Conservation (phyloP, 2,888 invertebrate species). For the Marronus borbonicus region DNA sequence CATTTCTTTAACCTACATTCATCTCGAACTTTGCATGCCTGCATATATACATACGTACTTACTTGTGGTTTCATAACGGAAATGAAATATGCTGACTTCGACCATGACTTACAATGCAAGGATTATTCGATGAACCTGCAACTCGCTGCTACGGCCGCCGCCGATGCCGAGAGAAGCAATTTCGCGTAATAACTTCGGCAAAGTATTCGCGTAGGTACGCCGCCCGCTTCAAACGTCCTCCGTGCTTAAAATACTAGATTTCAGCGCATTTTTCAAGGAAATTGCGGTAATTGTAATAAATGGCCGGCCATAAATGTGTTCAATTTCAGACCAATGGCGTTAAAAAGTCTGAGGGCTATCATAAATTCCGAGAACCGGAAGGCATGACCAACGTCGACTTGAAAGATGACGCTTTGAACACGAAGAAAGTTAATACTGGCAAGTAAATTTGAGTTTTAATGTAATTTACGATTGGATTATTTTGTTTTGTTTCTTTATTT, state of each 20-base stretch:
- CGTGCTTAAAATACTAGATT: constrained; percentile 17
- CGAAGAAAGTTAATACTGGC: constrained; percentile 16
- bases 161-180: constrained; percentile 11
- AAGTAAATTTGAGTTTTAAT: constrained; percentile 38
- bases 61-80: constrained; percentile 12
- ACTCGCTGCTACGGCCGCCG: neutral
- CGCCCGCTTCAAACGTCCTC: neutral
- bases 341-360: constrained; percentile 55
- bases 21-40: neutral
- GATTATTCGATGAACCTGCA: constrained; percentile 35
- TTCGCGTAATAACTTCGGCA: constrained; percentile 21
- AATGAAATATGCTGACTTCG: constrained; percentile 27
- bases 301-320: constrained; percentile 56
- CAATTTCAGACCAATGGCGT: constrained; percentile 54
- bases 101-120: constrained; percentile 8
- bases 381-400: constrained; percentile 66
- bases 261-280: constrained; percentile 30
- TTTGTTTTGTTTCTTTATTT: constrained; percentile 10
- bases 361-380: constrained; percentile 64
- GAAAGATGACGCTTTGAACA: constrained; percentile 53
- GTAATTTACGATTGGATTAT: constrained; percentile 20
- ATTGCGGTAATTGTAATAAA: constrained; percentile 46
- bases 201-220: constrained; percentile 21
- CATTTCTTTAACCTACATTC: constrained; percentile 18
- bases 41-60: no score